Conservation (phyloP, 92 coral and sea anemone genomes). For the Micromussa lordhowensis region DNA sequence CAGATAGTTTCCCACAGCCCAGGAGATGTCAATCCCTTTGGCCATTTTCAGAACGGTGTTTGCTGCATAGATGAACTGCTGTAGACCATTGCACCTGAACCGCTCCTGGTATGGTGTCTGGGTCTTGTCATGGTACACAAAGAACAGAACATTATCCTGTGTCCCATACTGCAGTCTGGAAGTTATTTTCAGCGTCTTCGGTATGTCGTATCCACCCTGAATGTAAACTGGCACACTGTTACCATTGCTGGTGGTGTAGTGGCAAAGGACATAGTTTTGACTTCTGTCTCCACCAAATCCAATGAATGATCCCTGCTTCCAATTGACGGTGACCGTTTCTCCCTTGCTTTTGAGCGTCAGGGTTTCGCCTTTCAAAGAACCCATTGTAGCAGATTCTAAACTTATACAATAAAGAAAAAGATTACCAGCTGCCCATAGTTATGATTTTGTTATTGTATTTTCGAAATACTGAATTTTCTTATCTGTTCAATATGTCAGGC, state of each 20-base stretch:
- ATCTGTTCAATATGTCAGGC: too few species aligned
- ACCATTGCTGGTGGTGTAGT: slow-evolving; percentile 32
- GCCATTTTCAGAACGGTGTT: not conserved
- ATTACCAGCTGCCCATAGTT: not conserved
- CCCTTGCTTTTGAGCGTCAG: slow-evolving; percentile 28
- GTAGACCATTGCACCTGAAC: slow-evolving; percentile 16
- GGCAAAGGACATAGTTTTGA: slow-evolving; percentile 51
- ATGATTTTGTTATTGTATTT: too few species aligned
- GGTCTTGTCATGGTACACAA: slow-evolving; percentile 43
- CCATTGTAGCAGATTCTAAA: slow-evolving; percentile 1
- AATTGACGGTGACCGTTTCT: slow-evolving; percentile 31
- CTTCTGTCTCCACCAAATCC: slow-evolving; percentile 57
- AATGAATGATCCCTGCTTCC: slow-evolving; percentile 24
- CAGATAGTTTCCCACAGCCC: slow-evolving; percentile 13
- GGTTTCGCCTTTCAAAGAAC: slow-evolving; percentile 1
- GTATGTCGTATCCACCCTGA: slow-evolving; percentile 16
- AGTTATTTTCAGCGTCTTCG: slow-evolving; percentile 39
- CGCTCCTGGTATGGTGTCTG: slow-evolving; percentile 51
- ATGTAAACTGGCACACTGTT: slow-evolving; percentile 46
- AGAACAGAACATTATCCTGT: slow-evolving; percentile 42
- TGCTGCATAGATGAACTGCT: not conserved
- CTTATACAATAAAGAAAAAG: not conserved
- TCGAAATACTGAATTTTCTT: too few species aligned
- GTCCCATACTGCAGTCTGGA: slow-evolving; percentile 50
- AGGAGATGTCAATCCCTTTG: slow-evolving; percentile 25